Conservation (phyloP, 2,888 invertebrate genomes). For the Stictocephala bisonia region DNA sequence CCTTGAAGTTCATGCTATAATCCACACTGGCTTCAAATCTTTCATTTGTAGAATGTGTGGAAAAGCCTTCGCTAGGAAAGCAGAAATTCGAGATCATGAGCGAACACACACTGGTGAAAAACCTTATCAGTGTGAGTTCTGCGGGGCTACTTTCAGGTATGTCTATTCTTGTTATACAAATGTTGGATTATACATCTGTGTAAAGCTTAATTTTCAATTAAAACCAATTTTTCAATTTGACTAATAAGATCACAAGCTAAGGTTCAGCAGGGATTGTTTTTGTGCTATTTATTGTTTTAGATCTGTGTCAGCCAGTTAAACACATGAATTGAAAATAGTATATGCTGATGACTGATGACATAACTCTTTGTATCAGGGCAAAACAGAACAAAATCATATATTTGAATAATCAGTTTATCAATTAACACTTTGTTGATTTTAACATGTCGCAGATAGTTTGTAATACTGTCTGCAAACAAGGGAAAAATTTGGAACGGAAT, state of each 20-base stretch:
- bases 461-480: too few relatives aligned
- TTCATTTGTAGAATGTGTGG: conserved; percentile 77
- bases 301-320: too few relatives aligned
- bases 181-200: neutral
- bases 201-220: too few relatives aligned
- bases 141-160: conserved; percentile 77
- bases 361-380: too few relatives aligned
- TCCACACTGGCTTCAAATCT: conserved; percentile 80
- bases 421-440: too few relatives aligned
- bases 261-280: too few relatives aligned
- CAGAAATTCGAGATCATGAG: conserved; percentile 84
- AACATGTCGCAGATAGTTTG: too few relatives aligned
- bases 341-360: neutral
- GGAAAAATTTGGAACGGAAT: too few relatives aligned
- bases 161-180: neutral
- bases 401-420: too few relatives aligned
- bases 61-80: conserved; percentile 80
- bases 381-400: too few relatives aligned
- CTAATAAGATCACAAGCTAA: neutral
- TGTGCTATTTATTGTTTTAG: too few relatives aligned
- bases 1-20: conserved; percentile 80
- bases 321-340: neutral
- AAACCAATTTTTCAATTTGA: neutral
- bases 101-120: conserved; percentile 85
- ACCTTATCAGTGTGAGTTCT: conserved; percentile 82